phyloP scores from a whole-genome alignment of 92 coral and sea anemone species.

The Bergia puertoricense region DNA sequence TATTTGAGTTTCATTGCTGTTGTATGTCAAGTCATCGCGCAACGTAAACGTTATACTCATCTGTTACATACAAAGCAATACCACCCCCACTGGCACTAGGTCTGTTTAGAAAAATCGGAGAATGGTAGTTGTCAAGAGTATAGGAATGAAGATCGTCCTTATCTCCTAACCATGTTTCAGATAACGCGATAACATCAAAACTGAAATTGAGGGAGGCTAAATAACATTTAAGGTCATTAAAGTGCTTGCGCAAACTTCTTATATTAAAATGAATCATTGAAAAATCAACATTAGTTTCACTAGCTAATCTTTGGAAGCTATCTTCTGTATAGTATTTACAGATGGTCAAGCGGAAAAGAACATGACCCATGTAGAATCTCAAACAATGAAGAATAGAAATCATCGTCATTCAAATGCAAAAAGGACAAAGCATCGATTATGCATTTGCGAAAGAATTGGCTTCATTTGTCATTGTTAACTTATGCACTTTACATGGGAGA shows the following conservation, averaged over 20 bases:
- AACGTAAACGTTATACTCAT: constrained; percentile 2
- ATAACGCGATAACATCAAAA: constrained; percentile 26
- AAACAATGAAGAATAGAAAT: constrained; percentile 24
- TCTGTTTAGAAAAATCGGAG: constrained; percentile 15
- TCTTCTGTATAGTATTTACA: constrained; percentile 18
- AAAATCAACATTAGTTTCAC: constrained; percentile 17
- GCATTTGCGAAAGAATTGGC: constrained; percentile 13
- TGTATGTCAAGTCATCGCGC: constrained; percentile 27
- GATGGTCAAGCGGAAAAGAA: constrained; percentile 14
- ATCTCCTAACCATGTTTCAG: constrained; percentile 25
- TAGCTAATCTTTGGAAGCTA: constrained; percentile 12
- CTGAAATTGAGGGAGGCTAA: constrained; percentile 20
- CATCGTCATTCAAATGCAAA: constrained; percentile 34
- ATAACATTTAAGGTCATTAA: background rate
- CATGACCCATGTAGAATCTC: constrained; percentile 24
- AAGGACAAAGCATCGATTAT: constrained; percentile 26
- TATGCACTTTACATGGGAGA: constrained; percentile 30
- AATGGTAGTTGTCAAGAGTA: background rate
- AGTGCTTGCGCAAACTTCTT: constrained; percentile 20
- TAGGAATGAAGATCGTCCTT: constrained; percentile 12
- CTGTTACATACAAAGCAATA: constrained; percentile 18
- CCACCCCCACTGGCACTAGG: constrained; percentile 25
- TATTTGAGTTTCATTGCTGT: constrained; percentile 24
- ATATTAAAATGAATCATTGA: constrained; percentile 22
- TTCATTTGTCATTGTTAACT: constrained; percentile 18